These are phyloP conservation scores for Pomatostomus ruficeps DNA, from an alignment of 2,113 vertebrate genomes.

Conservation along the genomic window DNA sequence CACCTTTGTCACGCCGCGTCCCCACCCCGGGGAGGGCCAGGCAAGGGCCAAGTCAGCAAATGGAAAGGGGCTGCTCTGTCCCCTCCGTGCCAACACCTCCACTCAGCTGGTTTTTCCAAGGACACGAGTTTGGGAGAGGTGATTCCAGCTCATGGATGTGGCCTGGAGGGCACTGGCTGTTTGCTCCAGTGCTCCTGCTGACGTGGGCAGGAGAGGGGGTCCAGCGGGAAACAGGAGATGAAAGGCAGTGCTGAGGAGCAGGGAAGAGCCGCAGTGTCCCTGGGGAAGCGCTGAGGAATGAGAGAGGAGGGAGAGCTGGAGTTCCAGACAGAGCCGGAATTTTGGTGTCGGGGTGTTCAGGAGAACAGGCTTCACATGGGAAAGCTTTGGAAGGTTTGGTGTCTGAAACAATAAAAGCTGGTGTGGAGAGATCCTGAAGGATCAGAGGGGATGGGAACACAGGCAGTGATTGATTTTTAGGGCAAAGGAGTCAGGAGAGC, in stretches of 20 bases:
- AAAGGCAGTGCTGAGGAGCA: neutral
- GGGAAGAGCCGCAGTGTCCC: neutral
- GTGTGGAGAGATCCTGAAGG: neutral
- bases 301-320: neutral
- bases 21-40: neutral
- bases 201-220: neutral
- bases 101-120: conserved; percentile 4
- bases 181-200: neutral
- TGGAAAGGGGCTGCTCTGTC: neutral
- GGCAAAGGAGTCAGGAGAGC: neutral
- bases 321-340: neutral
- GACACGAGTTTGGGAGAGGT: neutral
- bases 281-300: neutral
- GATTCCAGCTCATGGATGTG: neutral
- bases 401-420: neutral
- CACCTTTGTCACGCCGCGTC: conserved; percentile 1
- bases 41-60: neutral
- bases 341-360: accelerated
- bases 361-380: neutral
- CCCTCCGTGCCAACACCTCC: neutral
- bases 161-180: neutral
- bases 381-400: neutral
- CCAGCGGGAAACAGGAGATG: neutral
- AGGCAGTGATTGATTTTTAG: neutral
- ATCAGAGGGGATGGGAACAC: neutral